phyloP scores from a whole-genome alignment of 1,140 invertebrate species.

The Aphidius ervi region DNA sequence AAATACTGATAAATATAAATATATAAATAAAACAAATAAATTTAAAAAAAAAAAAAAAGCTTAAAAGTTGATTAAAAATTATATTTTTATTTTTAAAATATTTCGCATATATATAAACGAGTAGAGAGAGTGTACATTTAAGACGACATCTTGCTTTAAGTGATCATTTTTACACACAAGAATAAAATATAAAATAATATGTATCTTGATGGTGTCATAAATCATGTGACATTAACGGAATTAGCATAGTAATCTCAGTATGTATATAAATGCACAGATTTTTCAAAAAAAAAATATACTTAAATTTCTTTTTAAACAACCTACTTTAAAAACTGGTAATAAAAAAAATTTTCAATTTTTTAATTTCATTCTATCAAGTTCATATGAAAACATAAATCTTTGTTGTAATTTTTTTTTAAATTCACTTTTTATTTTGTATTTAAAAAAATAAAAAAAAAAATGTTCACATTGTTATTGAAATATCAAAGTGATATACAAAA shows the following conservation, averaged over 20 bases:
- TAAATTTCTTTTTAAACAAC: too few species aligned
- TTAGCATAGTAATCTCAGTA: constrained; percentile 40
- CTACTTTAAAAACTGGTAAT: too few species aligned
- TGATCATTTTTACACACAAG: constrained; percentile 22
- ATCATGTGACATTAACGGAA: constrained; percentile 43
- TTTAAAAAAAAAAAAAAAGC: constrained; percentile 1
- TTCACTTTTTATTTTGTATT: too few species aligned
- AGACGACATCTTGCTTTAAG: constrained; percentile 33
- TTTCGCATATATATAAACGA: constrained; percentile 5
- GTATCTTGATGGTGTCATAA: constrained; percentile 29
- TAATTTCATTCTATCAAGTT: too few species aligned
- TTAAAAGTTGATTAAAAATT: background rate
- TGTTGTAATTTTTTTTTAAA: too few species aligned
- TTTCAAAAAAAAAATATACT: too few species aligned
- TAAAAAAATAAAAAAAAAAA: constrained; percentile 2
- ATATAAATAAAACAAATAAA: constrained; percentile 27
- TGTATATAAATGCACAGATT: too few species aligned
- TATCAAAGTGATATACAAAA: background rate
- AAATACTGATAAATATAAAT: constrained; percentile 36
- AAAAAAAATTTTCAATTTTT: too few species aligned
- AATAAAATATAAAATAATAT: constrained; percentile 7
- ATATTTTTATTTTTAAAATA: constrained; percentile 13
- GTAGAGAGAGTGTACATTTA: constrained; percentile 12
- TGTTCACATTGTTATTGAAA: background rate
- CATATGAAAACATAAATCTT: too few species aligned